Conservation (phyloP, 2,797 vertebrate species). For the Epinephelus malabaricus region DNA sequence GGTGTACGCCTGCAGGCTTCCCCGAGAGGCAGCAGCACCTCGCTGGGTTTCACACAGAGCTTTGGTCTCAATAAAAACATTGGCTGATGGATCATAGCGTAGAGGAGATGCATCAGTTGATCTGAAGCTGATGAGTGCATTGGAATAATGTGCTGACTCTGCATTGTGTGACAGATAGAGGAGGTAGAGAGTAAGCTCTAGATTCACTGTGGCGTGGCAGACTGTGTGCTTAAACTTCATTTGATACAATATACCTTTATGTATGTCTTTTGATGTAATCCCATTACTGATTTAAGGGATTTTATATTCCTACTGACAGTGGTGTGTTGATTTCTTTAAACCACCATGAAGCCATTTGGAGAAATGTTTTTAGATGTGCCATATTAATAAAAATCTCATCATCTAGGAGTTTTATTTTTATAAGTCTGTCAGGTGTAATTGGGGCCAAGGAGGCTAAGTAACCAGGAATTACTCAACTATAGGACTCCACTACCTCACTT, state of each 20-base stretch:
- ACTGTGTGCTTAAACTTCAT: neutral
- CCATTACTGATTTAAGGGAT: neutral
- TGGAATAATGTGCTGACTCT: constrained; percentile 30
- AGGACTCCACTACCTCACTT: neutral
- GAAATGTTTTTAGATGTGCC: neutral
- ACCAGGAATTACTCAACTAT: neutral
- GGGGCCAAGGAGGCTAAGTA: constrained; percentile 2
- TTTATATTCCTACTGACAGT: neutral
- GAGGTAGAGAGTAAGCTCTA: neutral
- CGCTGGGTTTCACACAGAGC: constrained; percentile 22
- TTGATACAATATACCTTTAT: neutral
- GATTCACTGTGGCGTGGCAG: neutral
- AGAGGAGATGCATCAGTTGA: constrained; percentile 12
- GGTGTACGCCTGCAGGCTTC: constrained; percentile 56
- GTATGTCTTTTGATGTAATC: neutral
- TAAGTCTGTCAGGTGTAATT: constrained; percentile 17
- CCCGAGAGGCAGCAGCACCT: constrained; percentile 26
- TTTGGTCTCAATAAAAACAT: constrained; percentile 26
- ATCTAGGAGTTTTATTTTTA: constrained; percentile 20
- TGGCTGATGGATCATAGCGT: constrained; percentile 5
- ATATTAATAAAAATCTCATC: neutral
- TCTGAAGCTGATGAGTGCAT: constrained; percentile 24
- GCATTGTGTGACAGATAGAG: neutral
- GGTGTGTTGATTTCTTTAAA: neutral
- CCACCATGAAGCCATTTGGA: neutral